These are phyloP conservation scores for Zele albiditarsus DNA, from an alignment of 2,888 invertebrate species.

Conservation along the genomic window DNA sequence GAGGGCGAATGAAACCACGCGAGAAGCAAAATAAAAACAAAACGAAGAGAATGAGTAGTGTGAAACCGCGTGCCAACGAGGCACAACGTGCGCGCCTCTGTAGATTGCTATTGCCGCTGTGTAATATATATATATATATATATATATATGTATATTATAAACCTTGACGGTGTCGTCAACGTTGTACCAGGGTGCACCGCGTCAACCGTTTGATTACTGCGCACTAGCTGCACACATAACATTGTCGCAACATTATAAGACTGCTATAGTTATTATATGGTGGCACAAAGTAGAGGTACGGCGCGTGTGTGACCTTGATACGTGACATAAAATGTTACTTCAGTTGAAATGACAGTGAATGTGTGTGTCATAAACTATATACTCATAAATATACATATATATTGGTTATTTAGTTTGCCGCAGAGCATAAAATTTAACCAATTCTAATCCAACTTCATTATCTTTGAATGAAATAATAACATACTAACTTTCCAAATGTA, in stretches of 20 bases:
- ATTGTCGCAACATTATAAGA: conserved; percentile 55
- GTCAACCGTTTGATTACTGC: conserved; percentile 13
- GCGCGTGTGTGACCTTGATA: conserved; percentile 56
- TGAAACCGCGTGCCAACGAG: conserved; percentile 43
- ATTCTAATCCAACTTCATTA: too few relatives aligned
- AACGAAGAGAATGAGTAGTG: neutral
- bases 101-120: conserved; percentile 57
- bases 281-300: conserved; percentile 41
- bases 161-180: neutral
- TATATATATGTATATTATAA: conserved; percentile 56
- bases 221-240: conserved; percentile 42
- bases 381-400: too few relatives aligned
- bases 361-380: too few relatives aligned
- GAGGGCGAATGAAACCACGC: neutral
- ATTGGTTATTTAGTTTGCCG: too few relatives aligned
- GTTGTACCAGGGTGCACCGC: neutral
- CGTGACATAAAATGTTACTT: conserved; percentile 53
- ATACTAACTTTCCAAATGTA: too few relatives aligned
- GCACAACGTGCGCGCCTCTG: conserved; percentile 53
- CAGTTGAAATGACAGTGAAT: conserved; percentile 45
- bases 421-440: too few relatives aligned
- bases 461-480: too few relatives aligned
- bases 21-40: neutral
- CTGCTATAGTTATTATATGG: conserved; percentile 40
- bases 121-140: conserved; percentile 4